Base-by-base conservation (phyloP, 2,113 vertebrate genomes). In the Nibea coibor region DNA sequence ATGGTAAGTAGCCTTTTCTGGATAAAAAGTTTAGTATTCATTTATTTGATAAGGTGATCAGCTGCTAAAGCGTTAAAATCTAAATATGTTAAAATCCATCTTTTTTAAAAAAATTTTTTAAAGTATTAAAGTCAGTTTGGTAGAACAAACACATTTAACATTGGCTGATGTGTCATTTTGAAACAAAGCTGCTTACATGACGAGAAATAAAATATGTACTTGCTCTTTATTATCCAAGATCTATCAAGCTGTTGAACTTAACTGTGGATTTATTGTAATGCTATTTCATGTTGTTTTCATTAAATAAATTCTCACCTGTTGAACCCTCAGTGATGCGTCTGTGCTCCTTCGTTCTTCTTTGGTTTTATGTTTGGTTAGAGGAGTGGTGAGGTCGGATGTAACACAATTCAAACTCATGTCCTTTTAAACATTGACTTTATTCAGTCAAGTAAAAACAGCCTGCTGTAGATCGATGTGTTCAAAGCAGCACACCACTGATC, bases 241-340 rank as follows among this genome's bases (percentile, higher is more conserved):
- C 3, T 3, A 45, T 15, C 14, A 28, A 24, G 16, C 9, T 72
- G 3, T 8, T 31, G 1, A 54, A 42, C 11, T 62, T 39, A 14
- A 35, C 19, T 42, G 26, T 15, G 20, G 54, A 2, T 72, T 67
- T 65, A 6, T 62, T 64, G 10, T 15, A 39, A 45, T 68, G n/a
- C 5, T 57, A 4, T 54, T 28, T 28, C 6, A 16, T 65, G 19
- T 31, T 75, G 15, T 19, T 51, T 63, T 84, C 11, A 75, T 54
- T 1, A 43, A 89, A 86, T 84, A 88, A 86, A 86, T 0, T 17
- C 35, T 68, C 15, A 26, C 20, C 1, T 35, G 26, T 66, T 63
- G 17, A 64, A 43, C 24, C 39, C 10, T 67, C 19, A 15, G 61
- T 73, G n/a, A 64, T 72, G 58, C 57, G 57, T 81, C 16, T 24